Conservation (phyloP, 2,797 vertebrate genomes). For the Lithobates pipiens region DNA sequence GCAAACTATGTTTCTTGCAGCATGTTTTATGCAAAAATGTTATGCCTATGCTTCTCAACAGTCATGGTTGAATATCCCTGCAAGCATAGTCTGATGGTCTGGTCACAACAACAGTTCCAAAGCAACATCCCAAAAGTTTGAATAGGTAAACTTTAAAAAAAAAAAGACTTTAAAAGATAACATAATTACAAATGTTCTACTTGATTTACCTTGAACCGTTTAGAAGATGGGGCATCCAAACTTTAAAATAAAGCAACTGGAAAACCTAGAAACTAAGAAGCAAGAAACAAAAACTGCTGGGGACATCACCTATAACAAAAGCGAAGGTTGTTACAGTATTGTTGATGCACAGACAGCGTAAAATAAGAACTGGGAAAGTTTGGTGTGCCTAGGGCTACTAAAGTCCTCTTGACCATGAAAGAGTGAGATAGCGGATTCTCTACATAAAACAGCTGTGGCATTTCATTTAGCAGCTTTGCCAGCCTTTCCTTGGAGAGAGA, state of each 20-base stretch:
- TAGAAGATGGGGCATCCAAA: too few species aligned
- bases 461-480: conserved; percentile 34
- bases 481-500: conserved; percentile 26
- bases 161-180: too few species aligned
- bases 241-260: not conserved
- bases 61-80: too few species aligned
- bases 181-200: too few species aligned
- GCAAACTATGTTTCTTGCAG: too few species aligned
- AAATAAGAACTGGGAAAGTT: conserved; percentile 12
- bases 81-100: too few species aligned
- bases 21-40: too few species aligned
- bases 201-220: too few species aligned
- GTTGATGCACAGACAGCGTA: conserved; percentile 6
- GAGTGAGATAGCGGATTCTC: not conserved
- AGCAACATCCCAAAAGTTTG: too few species aligned
- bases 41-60: too few species aligned
- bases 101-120: too few species aligned
- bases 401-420: conserved; percentile 55
- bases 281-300: not conserved
- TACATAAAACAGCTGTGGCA: conserved; percentile 45
- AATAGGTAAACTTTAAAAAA: too few species aligned
- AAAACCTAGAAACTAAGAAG: not conserved
- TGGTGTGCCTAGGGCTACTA: conserved; percentile 16
- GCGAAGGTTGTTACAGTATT: conserved; percentile 26
- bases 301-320: not conserved